These are phyloP conservation scores for Phrynocephalus versicolor DNA, from an alignment of 2,113 vertebrate species.

Conservation along the genomic window DNA sequence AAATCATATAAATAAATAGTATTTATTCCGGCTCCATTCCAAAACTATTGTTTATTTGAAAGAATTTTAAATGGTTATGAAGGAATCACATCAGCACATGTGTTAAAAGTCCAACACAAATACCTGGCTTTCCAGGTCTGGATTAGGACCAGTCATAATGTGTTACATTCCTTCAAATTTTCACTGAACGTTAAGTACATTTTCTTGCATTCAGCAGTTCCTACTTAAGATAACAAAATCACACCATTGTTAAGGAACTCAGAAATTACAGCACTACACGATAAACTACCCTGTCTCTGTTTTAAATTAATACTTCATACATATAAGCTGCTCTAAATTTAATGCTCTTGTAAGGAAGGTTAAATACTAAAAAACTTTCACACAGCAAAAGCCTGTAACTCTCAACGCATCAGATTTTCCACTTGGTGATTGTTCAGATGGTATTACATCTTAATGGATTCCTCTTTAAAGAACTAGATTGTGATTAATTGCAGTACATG, in stretches of 20 bases:
- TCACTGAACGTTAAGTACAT: neutral
- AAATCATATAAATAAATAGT: too few relatives aligned
- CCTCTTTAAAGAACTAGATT: slow-evolving; percentile 61
- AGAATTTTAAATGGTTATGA: neutral
- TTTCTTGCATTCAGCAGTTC: slow-evolving; percentile 12
- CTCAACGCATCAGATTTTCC: slow-evolving; percentile 65
- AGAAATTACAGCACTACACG: neutral
- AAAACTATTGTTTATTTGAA: neutral
- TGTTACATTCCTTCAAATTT: neutral
- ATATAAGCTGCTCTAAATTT: slow-evolving; percentile 51
- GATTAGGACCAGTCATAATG: too few relatives aligned
- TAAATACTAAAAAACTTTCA: slow-evolving; percentile 69
- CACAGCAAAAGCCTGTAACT: slow-evolving; percentile 38
- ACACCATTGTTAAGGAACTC: neutral
- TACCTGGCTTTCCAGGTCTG: too few relatives aligned
- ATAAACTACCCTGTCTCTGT: slow-evolving; percentile 23
- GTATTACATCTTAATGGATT: slow-evolving; percentile 69
- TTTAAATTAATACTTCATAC: slow-evolving; percentile 48
- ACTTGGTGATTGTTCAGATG: slow-evolving; percentile 46
- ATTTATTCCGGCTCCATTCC: neutral
- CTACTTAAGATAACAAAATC: slow-evolving; percentile 14
- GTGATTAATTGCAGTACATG: slow-evolving; percentile 64
- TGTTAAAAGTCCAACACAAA: neutral
- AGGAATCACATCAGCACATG: neutral
- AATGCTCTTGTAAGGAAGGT: slow-evolving; percentile 56